These are phyloP conservation scores for Gadopsis marmoratus DNA, from an alignment of 2,797 vertebrate genomes.

Conservation along the genomic window DNA sequence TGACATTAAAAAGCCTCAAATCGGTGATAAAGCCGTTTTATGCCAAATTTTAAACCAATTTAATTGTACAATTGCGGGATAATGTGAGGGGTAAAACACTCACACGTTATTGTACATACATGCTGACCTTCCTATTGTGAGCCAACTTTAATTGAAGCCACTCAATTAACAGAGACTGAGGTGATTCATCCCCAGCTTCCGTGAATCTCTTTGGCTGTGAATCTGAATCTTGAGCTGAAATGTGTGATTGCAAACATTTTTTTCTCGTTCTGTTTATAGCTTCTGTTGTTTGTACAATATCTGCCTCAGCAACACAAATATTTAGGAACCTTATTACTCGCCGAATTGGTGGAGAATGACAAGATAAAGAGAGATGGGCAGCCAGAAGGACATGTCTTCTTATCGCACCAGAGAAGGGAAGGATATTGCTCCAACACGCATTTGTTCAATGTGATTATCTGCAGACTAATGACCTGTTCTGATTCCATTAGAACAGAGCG, in stretches of 20 bases:
- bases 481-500: slow-evolving; percentile 40
- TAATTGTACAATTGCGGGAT: not conserved
- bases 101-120: not conserved
- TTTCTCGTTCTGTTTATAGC: slow-evolving; percentile 5
- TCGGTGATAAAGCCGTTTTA: not conserved
- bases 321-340: slow-evolving; percentile 40
- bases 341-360: slow-evolving; percentile 14
- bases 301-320: slow-evolving; percentile 53
- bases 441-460: slow-evolving; percentile 37
- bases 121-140: not conserved
- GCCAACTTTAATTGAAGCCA: not conserved
- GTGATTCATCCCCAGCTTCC: not conserved
- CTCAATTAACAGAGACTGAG: not conserved
- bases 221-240: slow-evolving; percentile 14
- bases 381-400: not conserved
- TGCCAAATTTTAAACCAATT: not conserved
- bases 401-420: slow-evolving; percentile 18
- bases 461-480: slow-evolving; percentile 25
- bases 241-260: slow-evolving; percentile 20
- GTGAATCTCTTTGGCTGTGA: not conserved
- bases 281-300: slow-evolving; percentile 29
- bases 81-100: not conserved
- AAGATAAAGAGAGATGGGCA: not conserved
- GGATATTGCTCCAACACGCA: slow-evolving; percentile 30
- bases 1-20: not conserved